These are phyloP conservation scores for Propithecus perrieri DNA, from an alignment of 2,797 vertebrate genomes.

Conservation along the genomic window DNA sequence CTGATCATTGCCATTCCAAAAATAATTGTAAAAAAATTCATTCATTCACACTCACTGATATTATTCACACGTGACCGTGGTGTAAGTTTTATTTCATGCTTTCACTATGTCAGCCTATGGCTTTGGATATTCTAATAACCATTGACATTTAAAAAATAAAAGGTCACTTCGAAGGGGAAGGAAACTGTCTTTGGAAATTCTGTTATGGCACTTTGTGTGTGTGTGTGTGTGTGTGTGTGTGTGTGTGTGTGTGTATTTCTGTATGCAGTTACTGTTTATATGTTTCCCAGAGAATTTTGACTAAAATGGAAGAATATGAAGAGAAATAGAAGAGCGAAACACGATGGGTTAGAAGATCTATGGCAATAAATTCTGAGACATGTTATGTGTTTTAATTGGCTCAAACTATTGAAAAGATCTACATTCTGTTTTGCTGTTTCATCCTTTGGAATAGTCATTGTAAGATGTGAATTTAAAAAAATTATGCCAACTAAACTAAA, in stretches of 20 bases:
- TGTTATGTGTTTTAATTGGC: background rate
- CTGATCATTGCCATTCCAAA: background rate
- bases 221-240: background rate
- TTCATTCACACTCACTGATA: background rate
- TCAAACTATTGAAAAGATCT: background rate
- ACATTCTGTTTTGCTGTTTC: background rate
- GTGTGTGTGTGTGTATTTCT: background rate
- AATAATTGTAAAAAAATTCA: background rate
- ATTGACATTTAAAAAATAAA: background rate
- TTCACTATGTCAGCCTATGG: background rate
- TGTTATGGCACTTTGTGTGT: background rate
- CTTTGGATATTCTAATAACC: background rate
- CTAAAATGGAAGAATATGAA: background rate
- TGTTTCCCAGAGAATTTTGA: background rate
- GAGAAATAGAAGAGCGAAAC: background rate
- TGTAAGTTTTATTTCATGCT: background rate
- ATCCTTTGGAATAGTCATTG: background rate
- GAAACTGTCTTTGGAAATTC: background rate
- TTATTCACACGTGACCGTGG: background rate
- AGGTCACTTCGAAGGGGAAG: background rate
- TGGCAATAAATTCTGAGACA: background rate
- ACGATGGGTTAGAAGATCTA: background rate
- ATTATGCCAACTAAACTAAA: background rate
- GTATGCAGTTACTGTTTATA: background rate
- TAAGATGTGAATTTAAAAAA: background rate